Evolutionary conservation across 2,113 vertebrate species (phyloP), one percentile per base, ranked within the genome.

Genomic region (Carollia perspicillata): DNA sequence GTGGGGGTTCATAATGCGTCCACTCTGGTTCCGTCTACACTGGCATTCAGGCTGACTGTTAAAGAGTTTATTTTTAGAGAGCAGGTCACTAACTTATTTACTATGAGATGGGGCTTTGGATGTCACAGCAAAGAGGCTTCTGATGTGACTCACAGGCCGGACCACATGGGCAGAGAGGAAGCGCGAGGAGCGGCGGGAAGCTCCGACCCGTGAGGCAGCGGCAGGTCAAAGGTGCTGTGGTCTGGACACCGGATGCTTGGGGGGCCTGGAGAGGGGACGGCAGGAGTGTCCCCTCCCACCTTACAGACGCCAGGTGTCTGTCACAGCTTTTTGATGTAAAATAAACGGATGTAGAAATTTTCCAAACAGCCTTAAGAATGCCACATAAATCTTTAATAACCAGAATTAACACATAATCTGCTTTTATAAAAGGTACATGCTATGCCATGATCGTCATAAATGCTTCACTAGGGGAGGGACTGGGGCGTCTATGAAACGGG

Each of bases 11-110:
- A 33, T 40, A 58, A 93, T 26, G 18, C 91, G 89, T 55, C 81
- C 42, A 65, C 65, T 51, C 74, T 44, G 58, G 42, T 53, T 96
- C 79, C 26, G 44, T 88, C 85, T 83, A 90, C 77, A 95, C 2
- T 17, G 8, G 49, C 81, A 93, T 18, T 93, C 44, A 65, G 83
- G 86, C 89, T 58, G 68, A 87, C 87, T 85, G 81, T 83, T 85
- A 47, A 65, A 58, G 89, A 93, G 68, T 44, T 71, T 92, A 93
- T 69, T 95, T 95, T 95, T 85, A 94, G 94, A 65, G 94, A 97
- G 53, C 26, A 72, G 84, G 58, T 0, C 92, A 75, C 75, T 97
- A 30, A 97, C 83, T 69, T 94, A 92, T 90, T 94, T 60, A 40
- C 18, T 10, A 89, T 28, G 51, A 80, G 86, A 68, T 7, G 63